These are phyloP conservation scores for Cynopterus brachyotis DNA, from an alignment of 2,113 vertebrate species.

Conservation along the genomic window DNA sequence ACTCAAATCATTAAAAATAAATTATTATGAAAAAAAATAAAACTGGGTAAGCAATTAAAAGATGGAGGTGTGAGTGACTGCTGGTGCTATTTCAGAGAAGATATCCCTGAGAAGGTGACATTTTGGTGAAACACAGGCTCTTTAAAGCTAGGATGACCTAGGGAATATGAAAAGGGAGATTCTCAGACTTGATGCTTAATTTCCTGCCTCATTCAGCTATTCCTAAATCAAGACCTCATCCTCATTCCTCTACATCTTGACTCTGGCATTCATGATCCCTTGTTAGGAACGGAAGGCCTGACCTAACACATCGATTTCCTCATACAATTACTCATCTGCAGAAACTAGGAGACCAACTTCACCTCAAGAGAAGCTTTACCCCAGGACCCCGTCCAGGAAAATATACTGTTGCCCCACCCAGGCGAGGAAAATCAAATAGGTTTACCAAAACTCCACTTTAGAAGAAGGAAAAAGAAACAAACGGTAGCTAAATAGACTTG, in stretches of 20 bases:
- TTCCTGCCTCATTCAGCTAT: not conserved
- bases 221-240: not conserved
- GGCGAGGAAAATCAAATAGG: not conserved
- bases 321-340: not conserved
- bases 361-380: not conserved
- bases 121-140: not conserved
- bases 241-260: not conserved
- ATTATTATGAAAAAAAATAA: not conserved
- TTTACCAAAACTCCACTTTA: not conserved
- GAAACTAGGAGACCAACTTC: not conserved
- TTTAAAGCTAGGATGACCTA: not conserved
- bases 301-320: not conserved
- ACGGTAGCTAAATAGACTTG: not conserved
- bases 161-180: not conserved
- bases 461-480: slow-evolving; percentile 45
- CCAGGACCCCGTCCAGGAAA: not conserved
- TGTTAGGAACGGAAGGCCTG: not conserved
- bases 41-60: not conserved
- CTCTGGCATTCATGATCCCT: not conserved
- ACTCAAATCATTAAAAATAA: not conserved
- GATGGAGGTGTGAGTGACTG: not conserved
- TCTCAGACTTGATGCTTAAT: not conserved
- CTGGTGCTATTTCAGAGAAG: not conserved
- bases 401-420: not conserved
- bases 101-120: not conserved